Evolutionary conservation across 53 echinoderm and acorn worm genomes (phyloP), one percentile per base, ranked within the genome.

Genomic region (Holothuria leucospilota): DNA sequence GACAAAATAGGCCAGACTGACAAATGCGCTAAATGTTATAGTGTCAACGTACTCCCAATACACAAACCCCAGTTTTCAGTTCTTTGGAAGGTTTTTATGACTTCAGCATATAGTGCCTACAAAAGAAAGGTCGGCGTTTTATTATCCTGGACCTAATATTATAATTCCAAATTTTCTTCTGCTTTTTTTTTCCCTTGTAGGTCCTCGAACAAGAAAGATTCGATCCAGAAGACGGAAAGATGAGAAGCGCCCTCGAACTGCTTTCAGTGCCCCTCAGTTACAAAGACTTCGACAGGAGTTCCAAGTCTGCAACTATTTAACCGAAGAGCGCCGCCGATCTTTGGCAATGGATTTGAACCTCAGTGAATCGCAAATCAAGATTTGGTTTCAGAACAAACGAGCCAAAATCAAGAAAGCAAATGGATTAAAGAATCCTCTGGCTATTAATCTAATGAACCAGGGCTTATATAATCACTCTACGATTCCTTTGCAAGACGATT

Each of bases 361-460:
- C 69, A 95, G 93, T 84, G 99, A 99, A 73, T 98, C 95, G 13
- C 99, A 99, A 79, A 99, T 99, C 90, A 99, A 99, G 85, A 99
- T 99, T 25, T 99, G 99, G 99, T 99, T 99, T 53, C 99, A 99
- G 85, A 99, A 99, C 58, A 99, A 99, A 88, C 88, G 99, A n/a
- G 99, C 99, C 15, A 99, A 99, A 68, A 99, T 99, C 85, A 99
- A 99, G 95, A 99, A 99, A 82, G 93, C 99, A 13, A 94, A 88
- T 60, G 99, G 99, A 24, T 60, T 91, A 67, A 93, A 94, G 68
- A 95, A 99, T 63, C 92, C 84, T 10, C 63, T 99, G 78, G 99
- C 99, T 11, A 6, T 92, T 60, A 87, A 92, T 64, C 88, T 99
- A 24, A 99, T 99, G 98, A 88, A 88, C 11, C 99, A 99, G 67